Conservation (phyloP, 2,797 vertebrate species). For the Mus spretus region DNA sequence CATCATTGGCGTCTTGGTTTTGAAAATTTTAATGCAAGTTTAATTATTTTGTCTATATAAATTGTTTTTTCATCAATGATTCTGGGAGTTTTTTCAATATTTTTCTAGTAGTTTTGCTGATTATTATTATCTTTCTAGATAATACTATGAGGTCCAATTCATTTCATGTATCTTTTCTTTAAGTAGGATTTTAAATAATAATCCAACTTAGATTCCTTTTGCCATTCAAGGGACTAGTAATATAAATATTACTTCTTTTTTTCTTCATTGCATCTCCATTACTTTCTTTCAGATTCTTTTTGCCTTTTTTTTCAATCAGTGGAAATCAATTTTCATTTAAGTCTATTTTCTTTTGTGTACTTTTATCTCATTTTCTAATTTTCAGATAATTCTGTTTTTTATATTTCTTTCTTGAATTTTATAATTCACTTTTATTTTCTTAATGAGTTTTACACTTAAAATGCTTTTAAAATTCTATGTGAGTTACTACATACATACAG, state of each 20-base stretch:
- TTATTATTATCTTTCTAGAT: conserved; percentile 10
- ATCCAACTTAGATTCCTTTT: neutral
- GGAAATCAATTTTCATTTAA: conserved; percentile 32
- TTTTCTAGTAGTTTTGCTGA: conserved; percentile 16
- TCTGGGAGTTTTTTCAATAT: neutral
- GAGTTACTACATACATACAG: neutral
- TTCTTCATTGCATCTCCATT: neutral
- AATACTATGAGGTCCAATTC: neutral
- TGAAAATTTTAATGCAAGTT: neutral
- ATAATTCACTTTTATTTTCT: conserved; percentile 41
- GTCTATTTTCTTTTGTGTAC: neutral
- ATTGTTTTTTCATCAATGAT: neutral
- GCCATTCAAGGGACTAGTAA: neutral
- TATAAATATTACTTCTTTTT: conserved; percentile 25
- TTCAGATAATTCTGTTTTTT: conserved; percentile 3
- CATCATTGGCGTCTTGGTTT: conserved; percentile 1
- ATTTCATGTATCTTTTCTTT: conserved; percentile 19
- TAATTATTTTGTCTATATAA: conserved; percentile 15
- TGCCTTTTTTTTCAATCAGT: conserved; percentile 44
- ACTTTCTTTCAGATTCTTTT: neutral
- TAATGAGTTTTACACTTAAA: neutral
- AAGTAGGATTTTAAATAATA: conserved; percentile 43
- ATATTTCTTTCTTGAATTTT: conserved; percentile 7
- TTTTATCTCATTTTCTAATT: neutral
- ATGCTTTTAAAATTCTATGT: neutral